Evolutionary conservation across 1,140 invertebrate species (phyloP).

Genomic region (Meloidogyne hapla): DNA sequence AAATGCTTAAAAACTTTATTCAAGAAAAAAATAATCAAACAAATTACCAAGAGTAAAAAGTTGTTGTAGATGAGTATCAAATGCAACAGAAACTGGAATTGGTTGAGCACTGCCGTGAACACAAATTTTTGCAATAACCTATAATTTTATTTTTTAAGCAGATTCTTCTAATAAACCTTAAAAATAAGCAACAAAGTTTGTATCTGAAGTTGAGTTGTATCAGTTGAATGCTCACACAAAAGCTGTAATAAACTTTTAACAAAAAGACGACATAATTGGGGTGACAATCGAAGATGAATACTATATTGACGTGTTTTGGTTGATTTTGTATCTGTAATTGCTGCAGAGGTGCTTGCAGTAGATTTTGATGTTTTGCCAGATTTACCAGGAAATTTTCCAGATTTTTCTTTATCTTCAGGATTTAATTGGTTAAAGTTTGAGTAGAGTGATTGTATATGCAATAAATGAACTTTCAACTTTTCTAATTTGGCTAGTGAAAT

Average conservation of each 20-base stretch:
- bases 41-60: constrained; percentile 14
- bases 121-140: constrained; percentile 14
- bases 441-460: constrained; percentile 10
- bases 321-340: not conserved
- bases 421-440: not conserved
- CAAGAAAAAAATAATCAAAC: not conserved
- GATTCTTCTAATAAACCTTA: not conserved
- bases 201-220: constrained; percentile 15
- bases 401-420: not conserved
- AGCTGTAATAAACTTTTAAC: constrained; percentile 3
- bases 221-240: not conserved
- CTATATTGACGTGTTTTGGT: constrained; percentile 8
- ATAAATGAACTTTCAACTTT: not conserved
- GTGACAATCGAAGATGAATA: not conserved
- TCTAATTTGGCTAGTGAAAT: not conserved
- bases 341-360: not conserved
- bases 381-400: not conserved
- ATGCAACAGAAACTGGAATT: constrained; percentile 8
- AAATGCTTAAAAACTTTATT: not conserved
- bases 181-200: not conserved
- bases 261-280: not conserved
- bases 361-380: not conserved
- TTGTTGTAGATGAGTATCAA: constrained; percentile 8
- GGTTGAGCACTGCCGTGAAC: constrained; percentile 4
- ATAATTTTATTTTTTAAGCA: not conserved